Evolutionary conservation across 2,888 invertebrate genomes (phyloP).

Genomic region (Cinara cedri): DNA sequence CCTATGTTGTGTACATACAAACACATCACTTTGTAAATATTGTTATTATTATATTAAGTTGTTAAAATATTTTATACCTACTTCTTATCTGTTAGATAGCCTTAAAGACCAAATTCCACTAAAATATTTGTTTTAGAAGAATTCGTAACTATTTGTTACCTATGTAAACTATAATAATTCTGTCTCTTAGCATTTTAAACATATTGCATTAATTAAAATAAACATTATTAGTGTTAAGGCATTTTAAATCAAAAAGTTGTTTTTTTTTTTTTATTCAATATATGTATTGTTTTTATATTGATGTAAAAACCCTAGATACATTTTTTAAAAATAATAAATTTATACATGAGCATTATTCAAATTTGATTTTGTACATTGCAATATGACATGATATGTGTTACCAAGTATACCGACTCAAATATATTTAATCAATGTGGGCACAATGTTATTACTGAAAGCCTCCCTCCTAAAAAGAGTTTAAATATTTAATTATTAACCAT

Average conservation of each 20-base stretch:
- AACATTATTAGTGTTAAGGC: slow-evolving; percentile 40
- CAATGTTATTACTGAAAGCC: no score
- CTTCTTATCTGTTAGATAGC: slow-evolving; percentile 38
- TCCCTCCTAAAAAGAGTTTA: no score
- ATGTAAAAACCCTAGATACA: slow-evolving; percentile 1
- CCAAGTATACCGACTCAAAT: no score
- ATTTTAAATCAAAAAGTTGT: slow-evolving; percentile 45
- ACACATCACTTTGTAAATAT: slow-evolving; percentile 50
- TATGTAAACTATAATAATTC: neutral
- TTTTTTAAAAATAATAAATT: slow-evolving; percentile 28
- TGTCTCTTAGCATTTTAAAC: slow-evolving; percentile 10
- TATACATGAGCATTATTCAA: slow-evolving; percentile 38
- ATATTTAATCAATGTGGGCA: no score
- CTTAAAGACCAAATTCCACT: neutral
- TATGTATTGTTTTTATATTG: slow-evolving; percentile 10
- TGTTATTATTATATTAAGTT: slow-evolving; percentile 55
- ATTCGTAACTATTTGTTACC: neutral
- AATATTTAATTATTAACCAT: no score
- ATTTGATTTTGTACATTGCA: neutral
- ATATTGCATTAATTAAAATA: neutral
- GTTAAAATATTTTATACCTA: slow-evolving; percentile 43
- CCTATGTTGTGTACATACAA: slow-evolving; percentile 45
- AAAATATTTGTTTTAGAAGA: slow-evolving; percentile 9
- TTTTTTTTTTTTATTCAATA: slow-evolving; percentile 24
- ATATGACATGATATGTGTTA: no score